Evolutionary conservation across 2,888 invertebrate genomes (phyloP), one percentile per base, ranked within the genome.

Genomic region (Himalopsyche kuldschensis): DNA sequence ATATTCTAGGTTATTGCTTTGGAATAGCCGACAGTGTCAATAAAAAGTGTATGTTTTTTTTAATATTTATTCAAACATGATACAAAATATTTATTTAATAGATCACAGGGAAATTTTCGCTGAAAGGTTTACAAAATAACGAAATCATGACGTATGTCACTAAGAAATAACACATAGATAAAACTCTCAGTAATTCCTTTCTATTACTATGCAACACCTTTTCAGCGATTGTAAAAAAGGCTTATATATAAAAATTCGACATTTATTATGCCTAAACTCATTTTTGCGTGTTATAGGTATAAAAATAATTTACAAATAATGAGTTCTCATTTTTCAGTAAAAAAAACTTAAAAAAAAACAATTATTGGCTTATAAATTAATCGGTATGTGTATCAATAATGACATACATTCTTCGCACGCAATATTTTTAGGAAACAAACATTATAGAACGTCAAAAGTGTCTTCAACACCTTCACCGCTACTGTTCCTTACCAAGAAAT

Each of bases 31-130:
- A n/a, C n/a, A n/a, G n/a, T n/a, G n/a, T 69, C 20, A 69, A 24
- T 69, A 30, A 30, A 75, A 8, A 76, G 17, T 1, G 5, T 15
- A 41, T 17, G 20, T 69, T 76, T 20, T 76, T 75, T 76, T 76
- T 35, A 35, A 35, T 32, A 35, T 63, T 79, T 79, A 79, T 79
- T 79, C n/a, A 79, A 79, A 48, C 55, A 79, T 63, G 63, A 63
- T 27, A 79, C 69, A 79, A 79, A 79, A 79, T 78, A 76, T 76
- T 76, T 76, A 78, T 78, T 47, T 79, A 30, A 55, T 63, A 63
- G 63, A 79, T 79, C 79, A 79, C 79, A 79, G 79, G 79, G 79
- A 55, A 69, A 69, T 27, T 1, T 69, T 69, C 2, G 30, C 69
- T 78, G 27, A 31, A 48, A 27, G 27, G 15, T 27, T 69, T 69